Evolutionary conservation across 1,140 invertebrate genomes (phyloP).

Genomic region (Drosophila tsacasi): DNA sequence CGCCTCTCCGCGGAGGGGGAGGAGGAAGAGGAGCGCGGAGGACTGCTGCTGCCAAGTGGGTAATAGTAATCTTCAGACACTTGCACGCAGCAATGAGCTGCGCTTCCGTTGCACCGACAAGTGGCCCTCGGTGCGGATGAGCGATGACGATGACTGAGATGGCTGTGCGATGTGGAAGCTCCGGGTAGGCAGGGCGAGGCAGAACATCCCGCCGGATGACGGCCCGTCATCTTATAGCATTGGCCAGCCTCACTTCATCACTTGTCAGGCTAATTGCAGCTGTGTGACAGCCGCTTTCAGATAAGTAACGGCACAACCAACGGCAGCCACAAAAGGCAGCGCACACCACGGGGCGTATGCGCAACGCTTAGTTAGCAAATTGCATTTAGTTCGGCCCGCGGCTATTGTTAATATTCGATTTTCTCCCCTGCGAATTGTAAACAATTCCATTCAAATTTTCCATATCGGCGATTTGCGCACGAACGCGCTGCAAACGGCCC

Average conservation of each 20-base stretch:
- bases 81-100: conserved; percentile 51
- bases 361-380: conserved; percentile 45
- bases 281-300: conserved; percentile 42
- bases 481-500: conserved; percentile 38
- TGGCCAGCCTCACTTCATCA: conserved; percentile 60
- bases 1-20: neutral
- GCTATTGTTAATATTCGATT: conserved; percentile 29
- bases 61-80: conserved; percentile 77
- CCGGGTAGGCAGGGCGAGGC: conserved; percentile 2
- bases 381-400: conserved; percentile 34
- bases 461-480: conserved; percentile 31
- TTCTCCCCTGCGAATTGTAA: conserved; percentile 38
- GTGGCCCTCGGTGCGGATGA: conserved; percentile 58
- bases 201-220: conserved; percentile 59
- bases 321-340: conserved; percentile 2
- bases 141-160: conserved; percentile 28
- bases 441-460: conserved; percentile 46
- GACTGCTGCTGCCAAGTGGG: conserved; percentile 66
- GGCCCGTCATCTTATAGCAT: conserved; percentile 40
- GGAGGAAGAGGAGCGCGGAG: neutral
- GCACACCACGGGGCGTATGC: conserved; percentile 48
- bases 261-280: conserved; percentile 74
- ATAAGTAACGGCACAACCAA: conserved; percentile 40
- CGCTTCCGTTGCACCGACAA: conserved; percentile 51
- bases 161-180: conserved; percentile 1